Percentiles rank a stretch among this genome's conserved stretches.
phyloP scores from a whole-genome alignment of 2,888 invertebrate genomes.

The Heteromurus nitidus region DNA sequence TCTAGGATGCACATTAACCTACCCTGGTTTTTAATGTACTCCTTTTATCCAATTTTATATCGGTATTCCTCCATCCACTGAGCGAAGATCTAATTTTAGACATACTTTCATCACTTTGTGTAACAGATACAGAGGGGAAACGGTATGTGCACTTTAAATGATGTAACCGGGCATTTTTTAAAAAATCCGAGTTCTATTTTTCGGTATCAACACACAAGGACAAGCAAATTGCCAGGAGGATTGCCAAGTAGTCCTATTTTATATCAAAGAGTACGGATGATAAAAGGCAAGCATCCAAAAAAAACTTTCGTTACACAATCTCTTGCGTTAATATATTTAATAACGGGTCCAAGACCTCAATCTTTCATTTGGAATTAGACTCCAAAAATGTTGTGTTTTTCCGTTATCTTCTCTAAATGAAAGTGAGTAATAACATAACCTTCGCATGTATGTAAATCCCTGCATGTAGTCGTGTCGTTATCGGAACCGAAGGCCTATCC shows the following conservation, averaged over 20 bases:
- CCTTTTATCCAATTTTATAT: no score
- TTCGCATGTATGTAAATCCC: not conserved
- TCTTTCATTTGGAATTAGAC: slow-evolving; percentile 45
- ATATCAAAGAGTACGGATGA: slow-evolving; percentile 26
- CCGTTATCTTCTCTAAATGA: slow-evolving; percentile 40
- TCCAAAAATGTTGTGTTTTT: not conserved
- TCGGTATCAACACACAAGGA: slow-evolving; percentile 40
- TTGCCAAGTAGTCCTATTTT: slow-evolving; percentile 42
- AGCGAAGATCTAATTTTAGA: no score
- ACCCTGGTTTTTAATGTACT: no score
- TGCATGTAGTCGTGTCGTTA: not conserved
- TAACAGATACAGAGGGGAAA: not conserved
- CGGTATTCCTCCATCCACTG: no score
- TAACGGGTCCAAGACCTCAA: slow-evolving; percentile 62
- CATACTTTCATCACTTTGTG: no score
- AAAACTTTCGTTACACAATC: slow-evolving; percentile 29
- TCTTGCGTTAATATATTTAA: slow-evolving; percentile 19
- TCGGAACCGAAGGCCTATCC: not conserved
- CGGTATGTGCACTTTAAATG: slow-evolving; percentile 14
- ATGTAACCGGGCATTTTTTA: slow-evolving; percentile 34
- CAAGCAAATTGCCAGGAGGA: slow-evolving; percentile 22
- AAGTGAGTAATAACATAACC: not conserved
- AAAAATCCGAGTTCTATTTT: no score
- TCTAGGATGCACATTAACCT: not conserved
- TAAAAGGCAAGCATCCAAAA: slow-evolving; percentile 27